Evolutionary conservation across 2,113 vertebrate genomes (phyloP), one percentile per base, ranked within the genome.

Genomic region (Heterocephalus glaber): DNA sequence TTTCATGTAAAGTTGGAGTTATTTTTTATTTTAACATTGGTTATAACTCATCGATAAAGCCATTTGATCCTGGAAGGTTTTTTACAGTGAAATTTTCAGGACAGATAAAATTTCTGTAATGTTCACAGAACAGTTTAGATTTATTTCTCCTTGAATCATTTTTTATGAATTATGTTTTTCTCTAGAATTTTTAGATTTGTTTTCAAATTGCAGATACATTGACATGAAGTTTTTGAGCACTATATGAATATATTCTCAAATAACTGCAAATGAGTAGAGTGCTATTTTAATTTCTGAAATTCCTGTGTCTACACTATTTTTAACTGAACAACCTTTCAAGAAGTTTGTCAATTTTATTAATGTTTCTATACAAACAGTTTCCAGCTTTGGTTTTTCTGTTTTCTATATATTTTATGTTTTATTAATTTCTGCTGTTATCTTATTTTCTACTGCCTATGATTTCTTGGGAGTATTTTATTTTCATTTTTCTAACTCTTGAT

Each of bases 11-110:
- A 26, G 14, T 85, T 85, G 16, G 2, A 54, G 52, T 68, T 70
- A 58, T 68, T 95, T 85, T 24, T 79, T 89, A 52, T 89, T 89
- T 89, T 86, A 90, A 56, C 26, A 19, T 72, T 81, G 11, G 7
- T 5, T 90, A 41, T 52, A 74, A 54, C 10, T 68, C 41, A 61
- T 10, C 74, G 72, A 65, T 24, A 38, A 81, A 58, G 38, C 8
- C 63, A 47, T 65, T 35, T 86, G 9, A 47, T 14, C 26, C 5
- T 19, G 26, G 5, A 68, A 77, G 30, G 30, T 89, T 54, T 22
- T 89, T 84, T 80, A 47, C 14, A 85, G 65, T 54, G 10, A 92
- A 89, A 85, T 8, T 33, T 79, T 79, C 26, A n/a, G 33, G 70
- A 63, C 4, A 54, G n/a, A 85, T 38, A 44, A 95, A 93, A 47